Evolutionary conservation across 2,113 vertebrate species (phyloP), one percentile per base, ranked within the genome.

Genomic region (Sapajus apella): DNA sequence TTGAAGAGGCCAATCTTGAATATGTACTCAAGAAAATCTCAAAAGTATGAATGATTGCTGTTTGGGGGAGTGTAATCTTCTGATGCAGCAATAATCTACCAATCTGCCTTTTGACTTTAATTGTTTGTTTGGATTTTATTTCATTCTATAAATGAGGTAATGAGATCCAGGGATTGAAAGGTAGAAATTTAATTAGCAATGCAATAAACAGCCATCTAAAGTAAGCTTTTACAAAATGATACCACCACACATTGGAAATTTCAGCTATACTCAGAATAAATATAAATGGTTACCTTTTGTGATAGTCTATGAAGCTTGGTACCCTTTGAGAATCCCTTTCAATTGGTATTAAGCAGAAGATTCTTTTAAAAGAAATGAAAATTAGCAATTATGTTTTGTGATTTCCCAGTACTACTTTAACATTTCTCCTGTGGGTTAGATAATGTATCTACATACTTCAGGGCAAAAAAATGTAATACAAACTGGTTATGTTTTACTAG

Each of bases 121-220:
- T 97, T 97, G 50, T 96, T 97, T 97, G 61, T 95, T 98, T 95
- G 58, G 52, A 81, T 97, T 98, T 98, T 76, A 97, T 98, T 98
- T 97, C 94, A 96, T 97, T 97, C 88, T 90, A 73, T 96, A 98
- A 98, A 98, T 96, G 66, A 92, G 13, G 20, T 96, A 98, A 97
- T 97, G 94, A 96, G 91, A 81, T 97, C 97, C 97, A 96, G 97
- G 72, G 58, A 97, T 56, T 96, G 66, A 98, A 94, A 92, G 96
- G 68, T 73, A 96, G 58, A 97, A 40, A 95, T 92, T 76, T 94
- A 97, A 98, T 90, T 2, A 61, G 91, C 97, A 98, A 92, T 80
- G 12, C 8, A 95, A 79, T 97, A 98, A 98, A 97, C 35, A 79
- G 55, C 27, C 8, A 94, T 89, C 97, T 96, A 97, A 97, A 97